These are phyloP conservation scores for Strix aluco DNA, from an alignment of 2,113 vertebrate genomes.

Conservation along the genomic window DNA sequence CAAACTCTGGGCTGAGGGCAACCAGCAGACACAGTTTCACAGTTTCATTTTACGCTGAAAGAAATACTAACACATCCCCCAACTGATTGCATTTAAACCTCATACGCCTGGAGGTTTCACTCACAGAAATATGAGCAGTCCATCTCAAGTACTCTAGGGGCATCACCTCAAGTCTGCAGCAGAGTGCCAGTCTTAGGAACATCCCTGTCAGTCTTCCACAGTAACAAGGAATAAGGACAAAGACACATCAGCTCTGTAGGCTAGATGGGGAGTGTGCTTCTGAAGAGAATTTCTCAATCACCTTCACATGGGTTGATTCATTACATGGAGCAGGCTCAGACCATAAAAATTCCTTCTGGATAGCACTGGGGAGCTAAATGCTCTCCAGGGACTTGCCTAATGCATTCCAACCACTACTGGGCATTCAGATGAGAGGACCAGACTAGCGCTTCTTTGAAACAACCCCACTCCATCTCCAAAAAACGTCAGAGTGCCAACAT, in stretches of 20 bases:
- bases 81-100: neutral
- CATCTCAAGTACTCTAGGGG: neutral
- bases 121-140: fast-evolving
- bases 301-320: neutral
- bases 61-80: neutral
- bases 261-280: neutral
- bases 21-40: neutral
- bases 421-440: neutral
- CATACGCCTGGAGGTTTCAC: neutral
- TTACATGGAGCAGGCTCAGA: neutral
- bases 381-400: no score
- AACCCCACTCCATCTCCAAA: neutral
- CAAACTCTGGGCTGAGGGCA: neutral
- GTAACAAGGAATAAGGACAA: neutral
- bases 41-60: neutral
- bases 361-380: neutral
- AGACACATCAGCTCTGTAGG: neutral
- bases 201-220: neutral
- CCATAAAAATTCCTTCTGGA: neutral
- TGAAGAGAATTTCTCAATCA: neutral
- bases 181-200: neutral
- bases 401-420: neutral
- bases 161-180: neutral
- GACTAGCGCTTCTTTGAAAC: fast-evolving
- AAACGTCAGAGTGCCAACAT: neutral